Evolutionary conservation across 2,113 vertebrate species (phyloP), one percentile per base, ranked within the genome.

Genomic region (Trematomus loennbergii): DNA sequence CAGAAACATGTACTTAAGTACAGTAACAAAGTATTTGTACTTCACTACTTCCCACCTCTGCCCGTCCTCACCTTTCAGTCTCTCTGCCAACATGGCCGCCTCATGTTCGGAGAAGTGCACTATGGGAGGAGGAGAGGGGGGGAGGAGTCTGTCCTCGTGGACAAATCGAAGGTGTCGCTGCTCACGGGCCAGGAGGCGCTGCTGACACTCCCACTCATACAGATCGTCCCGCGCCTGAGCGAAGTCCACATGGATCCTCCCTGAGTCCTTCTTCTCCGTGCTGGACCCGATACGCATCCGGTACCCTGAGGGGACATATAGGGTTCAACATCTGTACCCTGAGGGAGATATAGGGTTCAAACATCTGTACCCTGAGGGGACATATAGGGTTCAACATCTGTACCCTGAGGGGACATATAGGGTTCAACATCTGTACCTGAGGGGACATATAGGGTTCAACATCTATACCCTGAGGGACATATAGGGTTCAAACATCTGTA

Each of bases 191-290:
- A 97, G 76, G 89, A 97, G 93, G 1, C 97, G 95, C 83, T 99
- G 97, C 85, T 95, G 95, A 79, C 97, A 98, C 67, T 99, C 97
- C 97, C 97, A 99, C 88, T 99, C 97, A 1, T 98, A 99, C 45
- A 98, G 94, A 65, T 99, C 97, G 0, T 99, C 97, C 80, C 97
- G 89, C 3, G 97, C 97, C 90, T 98, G 97, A 0, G 97, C 97
- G 16, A 97, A 99, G 89, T 99, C 97, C 88, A 99, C 97, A 0
- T 99, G 97, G 82, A 99, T 96, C 46, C 96, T 92, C 3, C 97
- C 97, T 0, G 96, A 97, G 89, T 99, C 98, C 89, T 98, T 98
- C 81, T 98, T 98, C 68, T 99, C 97, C 0, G 97, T 97, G 94
- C 97, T 98, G 88, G 98, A 98, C 22, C 97, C 98, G 53, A 99